A percentile compares a stretch with the other conserved stretches of the same genome.
Evolutionary conservation across 2,888 invertebrate genomes (phyloP).

Genomic region (Salticus scenicus): DNA sequence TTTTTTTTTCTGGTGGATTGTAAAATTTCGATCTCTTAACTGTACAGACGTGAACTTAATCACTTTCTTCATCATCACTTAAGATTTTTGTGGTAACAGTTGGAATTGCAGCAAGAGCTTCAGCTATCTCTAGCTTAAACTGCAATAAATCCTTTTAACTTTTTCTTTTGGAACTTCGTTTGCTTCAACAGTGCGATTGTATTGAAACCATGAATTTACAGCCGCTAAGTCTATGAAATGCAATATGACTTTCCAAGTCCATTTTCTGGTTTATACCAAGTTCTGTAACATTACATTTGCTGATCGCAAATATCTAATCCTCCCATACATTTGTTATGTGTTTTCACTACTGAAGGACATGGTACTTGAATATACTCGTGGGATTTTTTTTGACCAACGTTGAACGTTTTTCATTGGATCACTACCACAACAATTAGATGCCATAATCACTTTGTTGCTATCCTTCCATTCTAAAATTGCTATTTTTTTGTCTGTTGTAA

Average conservation of each 20-base stretch:
- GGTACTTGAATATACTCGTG: too few relatives aligned
- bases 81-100: too few relatives aligned
- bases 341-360: constrained; percentile 17
- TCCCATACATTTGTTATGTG: neutral
- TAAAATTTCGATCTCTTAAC: too few relatives aligned
- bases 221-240: constrained; percentile 23
- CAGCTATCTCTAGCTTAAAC: constrained; percentile 22
- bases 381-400: constrained; percentile 12
- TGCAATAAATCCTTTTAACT: constrained; percentile 19
- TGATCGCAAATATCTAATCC: constrained; percentile 28
- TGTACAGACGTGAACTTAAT: too few relatives aligned
- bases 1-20: too few relatives aligned
- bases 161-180: neutral
- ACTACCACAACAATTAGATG: constrained; percentile 7
- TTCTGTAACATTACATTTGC: constrained; percentile 9
- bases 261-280: constrained; percentile 25
- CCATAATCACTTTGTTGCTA: constrained; percentile 8
- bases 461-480: constrained; percentile 21
- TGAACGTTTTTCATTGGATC: neutral
- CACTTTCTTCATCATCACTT: too few relatives aligned
- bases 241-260: constrained; percentile 15
- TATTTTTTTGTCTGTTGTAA: neutral
- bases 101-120: constrained; percentile 5
- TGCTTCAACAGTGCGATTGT: neutral
- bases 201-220: constrained; percentile 28